Conservation (phyloP, 2,113 vertebrate genomes). For the Cyprinodon tularosa region DNA sequence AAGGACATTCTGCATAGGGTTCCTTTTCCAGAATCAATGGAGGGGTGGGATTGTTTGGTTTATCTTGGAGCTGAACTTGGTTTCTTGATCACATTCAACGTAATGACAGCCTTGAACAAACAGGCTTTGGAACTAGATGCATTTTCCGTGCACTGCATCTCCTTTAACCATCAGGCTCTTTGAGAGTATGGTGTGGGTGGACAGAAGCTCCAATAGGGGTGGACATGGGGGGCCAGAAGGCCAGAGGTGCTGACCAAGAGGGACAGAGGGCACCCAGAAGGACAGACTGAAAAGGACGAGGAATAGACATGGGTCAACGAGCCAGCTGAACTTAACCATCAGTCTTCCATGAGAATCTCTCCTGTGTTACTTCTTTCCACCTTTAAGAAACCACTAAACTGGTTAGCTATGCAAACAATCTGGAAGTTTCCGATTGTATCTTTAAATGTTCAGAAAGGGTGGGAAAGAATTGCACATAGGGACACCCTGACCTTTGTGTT, state of each 20-base stretch:
- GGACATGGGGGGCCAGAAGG: constrained; percentile 65
- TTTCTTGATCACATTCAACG: constrained; percentile 67
- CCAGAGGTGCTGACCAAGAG: constrained; percentile 64
- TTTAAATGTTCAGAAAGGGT: constrained; percentile 45
- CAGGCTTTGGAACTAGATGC: constrained; percentile 45
- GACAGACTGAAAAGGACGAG: constrained; percentile 60
- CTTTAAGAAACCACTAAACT: constrained; percentile 60
- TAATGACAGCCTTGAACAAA: constrained; percentile 72
- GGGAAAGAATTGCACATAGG: constrained; percentile 46
- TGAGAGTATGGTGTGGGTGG: constrained; percentile 68
- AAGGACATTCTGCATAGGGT: constrained; percentile 46
- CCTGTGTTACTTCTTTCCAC: constrained; percentile 55
- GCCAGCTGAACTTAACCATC: constrained; percentile 78
- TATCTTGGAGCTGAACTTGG: constrained; percentile 80
- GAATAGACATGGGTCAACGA: constrained; percentile 74
- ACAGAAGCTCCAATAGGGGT: constrained; percentile 70
- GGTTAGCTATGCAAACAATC: constrained; percentile 64
- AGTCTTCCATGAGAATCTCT: constrained; percentile 69
- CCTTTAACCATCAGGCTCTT: constrained; percentile 63
- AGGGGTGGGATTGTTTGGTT: constrained; percentile 25
- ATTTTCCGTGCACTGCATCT: constrained; percentile 69
- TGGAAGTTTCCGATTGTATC: constrained; percentile 22
- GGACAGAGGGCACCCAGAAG: constrained; percentile 46
- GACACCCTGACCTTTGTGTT: constrained; percentile 52
- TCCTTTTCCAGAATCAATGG: constrained; percentile 41